phyloP scores from a whole-genome alignment of 2,888 invertebrate genomes.

The Digitonthophagus gazella region DNA sequence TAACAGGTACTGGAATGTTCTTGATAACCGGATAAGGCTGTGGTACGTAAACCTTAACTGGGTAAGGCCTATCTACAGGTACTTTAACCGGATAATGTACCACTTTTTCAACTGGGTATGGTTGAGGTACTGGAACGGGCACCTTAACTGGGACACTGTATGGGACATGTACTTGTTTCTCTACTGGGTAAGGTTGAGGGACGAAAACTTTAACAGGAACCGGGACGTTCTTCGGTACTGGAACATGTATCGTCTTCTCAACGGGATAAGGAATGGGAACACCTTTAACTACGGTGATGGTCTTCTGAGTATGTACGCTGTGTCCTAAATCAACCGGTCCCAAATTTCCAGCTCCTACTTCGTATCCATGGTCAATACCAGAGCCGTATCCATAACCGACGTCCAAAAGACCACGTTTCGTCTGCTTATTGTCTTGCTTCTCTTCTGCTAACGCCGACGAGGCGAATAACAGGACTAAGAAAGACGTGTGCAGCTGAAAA shows the following conservation, averaged over 20 bases:
- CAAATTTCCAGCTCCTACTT: slow-evolving; percentile 55
- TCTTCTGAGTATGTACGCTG: slow-evolving; percentile 59
- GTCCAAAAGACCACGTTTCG: slow-evolving; percentile 76
- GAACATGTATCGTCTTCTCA: slow-evolving; percentile 61
- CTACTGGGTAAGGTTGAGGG: slow-evolving; percentile 67
- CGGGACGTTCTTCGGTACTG: slow-evolving; percentile 65
- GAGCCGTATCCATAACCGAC: slow-evolving; percentile 79
- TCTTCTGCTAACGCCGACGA: slow-evolving; percentile 67
- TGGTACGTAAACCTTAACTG: slow-evolving; percentile 75
- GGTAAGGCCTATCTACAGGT: slow-evolving; percentile 73
- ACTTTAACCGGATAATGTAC: slow-evolving; percentile 69
- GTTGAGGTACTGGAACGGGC: slow-evolving; percentile 72
- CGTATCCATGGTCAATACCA: slow-evolving; percentile 71
- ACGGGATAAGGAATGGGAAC: slow-evolving; percentile 65
- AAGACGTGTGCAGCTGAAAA: slow-evolving; percentile 56
- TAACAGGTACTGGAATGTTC: slow-evolving; percentile 71
- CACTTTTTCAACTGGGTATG: slow-evolving; percentile 76
- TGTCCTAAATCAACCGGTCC: slow-evolving; percentile 44
- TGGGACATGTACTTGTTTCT: slow-evolving; percentile 70
- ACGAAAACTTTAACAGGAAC: slow-evolving; percentile 62
- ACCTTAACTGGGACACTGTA: slow-evolving; percentile 78
- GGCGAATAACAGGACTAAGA: slow-evolving; percentile 65
- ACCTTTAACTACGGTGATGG: slow-evolving; percentile 66
- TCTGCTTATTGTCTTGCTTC: slow-evolving; percentile 70
- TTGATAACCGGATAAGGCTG: slow-evolving; percentile 80